These are phyloP conservation scores for Trigoniulus corallinus DNA, from an alignment of 1,140 invertebrate species.

Conservation along the genomic window DNA sequence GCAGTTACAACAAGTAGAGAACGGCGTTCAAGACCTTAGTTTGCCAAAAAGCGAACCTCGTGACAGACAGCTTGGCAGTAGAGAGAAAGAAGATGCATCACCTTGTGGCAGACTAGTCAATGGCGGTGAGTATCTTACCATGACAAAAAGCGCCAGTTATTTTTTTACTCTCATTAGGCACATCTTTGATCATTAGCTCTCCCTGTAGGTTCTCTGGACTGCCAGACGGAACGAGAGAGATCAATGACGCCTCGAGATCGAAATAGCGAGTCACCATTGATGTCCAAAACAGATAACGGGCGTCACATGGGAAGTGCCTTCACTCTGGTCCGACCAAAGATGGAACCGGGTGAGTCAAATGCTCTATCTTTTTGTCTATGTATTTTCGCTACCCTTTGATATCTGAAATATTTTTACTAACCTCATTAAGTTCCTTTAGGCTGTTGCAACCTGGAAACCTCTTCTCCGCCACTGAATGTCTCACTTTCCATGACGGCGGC, in stretches of 20 bases:
- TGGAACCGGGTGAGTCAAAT: slow-evolving; percentile 52
- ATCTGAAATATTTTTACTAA: background rate
- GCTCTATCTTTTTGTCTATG: no score
- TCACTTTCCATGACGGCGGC: slow-evolving; percentile 46
- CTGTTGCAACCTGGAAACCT: slow-evolving; percentile 49
- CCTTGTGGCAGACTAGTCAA: background rate
- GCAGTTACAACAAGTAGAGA: slow-evolving; percentile 41
- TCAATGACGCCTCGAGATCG: background rate
- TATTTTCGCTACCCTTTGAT: slow-evolving; percentile 7
- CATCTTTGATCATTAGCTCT: background rate
- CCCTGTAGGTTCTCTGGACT: background rate
- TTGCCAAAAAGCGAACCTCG: slow-evolving; percentile 41
- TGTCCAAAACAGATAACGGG: slow-evolving; percentile 35
- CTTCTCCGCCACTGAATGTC: no score
- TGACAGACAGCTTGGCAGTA: background rate
- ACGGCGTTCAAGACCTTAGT: slow-evolving; percentile 61
- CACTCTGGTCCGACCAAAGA: slow-evolving; percentile 60
- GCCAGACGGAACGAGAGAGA: background rate
- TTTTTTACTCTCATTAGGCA: background rate
- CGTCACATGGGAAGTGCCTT: slow-evolving; percentile 69
- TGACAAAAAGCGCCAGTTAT: background rate
- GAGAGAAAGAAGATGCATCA: background rate
- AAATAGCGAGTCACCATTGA: background rate
- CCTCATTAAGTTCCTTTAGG: slow-evolving; percentile 15
- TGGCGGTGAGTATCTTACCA: background rate